Percentiles rank a stretch among this genome's conserved stretches.
Evolutionary conservation across 2,888 invertebrate genomes (phyloP).

Genomic region (Priapulus caudatus): DNA sequence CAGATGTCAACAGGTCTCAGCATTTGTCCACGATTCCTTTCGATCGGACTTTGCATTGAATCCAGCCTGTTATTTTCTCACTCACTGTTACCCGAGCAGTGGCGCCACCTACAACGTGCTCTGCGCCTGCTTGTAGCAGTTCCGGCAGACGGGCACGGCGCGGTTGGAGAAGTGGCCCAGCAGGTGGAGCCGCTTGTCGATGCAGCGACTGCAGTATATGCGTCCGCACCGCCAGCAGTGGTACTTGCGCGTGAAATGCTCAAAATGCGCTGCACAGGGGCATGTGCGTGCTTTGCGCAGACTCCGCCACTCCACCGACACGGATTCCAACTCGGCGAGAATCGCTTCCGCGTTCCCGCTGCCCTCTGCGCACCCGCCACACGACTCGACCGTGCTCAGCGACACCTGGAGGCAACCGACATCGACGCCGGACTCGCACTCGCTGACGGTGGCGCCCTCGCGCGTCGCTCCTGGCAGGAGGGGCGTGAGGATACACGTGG

Average conservation of each 20-base stretch:
- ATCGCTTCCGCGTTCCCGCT: conserved; percentile 31
- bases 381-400: conserved; percentile 14
- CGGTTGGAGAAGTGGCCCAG: conserved; percentile 34
- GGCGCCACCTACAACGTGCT: too few relatives aligned
- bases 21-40: too few relatives aligned
- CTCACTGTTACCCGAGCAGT: too few relatives aligned
- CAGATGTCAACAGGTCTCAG: too few relatives aligned
- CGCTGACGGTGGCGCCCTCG: conserved; percentile 23
- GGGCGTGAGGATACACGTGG: not conserved
- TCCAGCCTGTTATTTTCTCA: too few relatives aligned
- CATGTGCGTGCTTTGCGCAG: conserved; percentile 33
- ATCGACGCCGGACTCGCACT: conserved; percentile 39
- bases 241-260: conserved; percentile 37
- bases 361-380: too few relatives aligned
- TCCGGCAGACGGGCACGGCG: conserved; percentile 36
- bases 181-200: conserved; percentile 33
- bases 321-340: conserved; percentile 32
- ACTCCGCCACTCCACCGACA: conserved; percentile 35
- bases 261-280: conserved; percentile 37
- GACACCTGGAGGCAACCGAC: conserved; percentile 24
- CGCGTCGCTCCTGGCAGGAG: not conserved
- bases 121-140: conserved; percentile 31
- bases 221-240: conserved; percentile 39
- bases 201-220: conserved; percentile 37
- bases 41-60: too few relatives aligned